Evolutionary conservation across 2,113 vertebrate species (phyloP), one percentile per base, ranked within the genome.

Genomic region (Clarias gariepinus): DNA sequence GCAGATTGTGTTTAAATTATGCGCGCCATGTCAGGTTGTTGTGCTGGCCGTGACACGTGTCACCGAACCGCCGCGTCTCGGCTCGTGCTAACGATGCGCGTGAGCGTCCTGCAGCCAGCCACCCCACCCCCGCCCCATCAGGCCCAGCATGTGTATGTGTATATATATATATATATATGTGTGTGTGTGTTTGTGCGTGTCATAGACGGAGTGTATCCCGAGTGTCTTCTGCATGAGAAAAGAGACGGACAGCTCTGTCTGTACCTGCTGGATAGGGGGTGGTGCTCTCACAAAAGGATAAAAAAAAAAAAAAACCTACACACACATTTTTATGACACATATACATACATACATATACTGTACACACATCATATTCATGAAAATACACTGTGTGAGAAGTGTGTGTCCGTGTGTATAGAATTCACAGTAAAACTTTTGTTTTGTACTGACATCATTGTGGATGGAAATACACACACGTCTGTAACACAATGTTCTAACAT

Each of bases 1-100:
- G 94, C 94, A 94, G 93, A 95, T 95, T 92, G 91, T 15, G 90
- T 94, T 91, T 95, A 95, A 95, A 95, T 95, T 94, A 95, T 95
- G 94, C 94, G 91, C 91, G 19, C 90, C 88, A 87, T 95, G 95
- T 95, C 95, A 95, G 91, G 91, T 91, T 94, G 93, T 94, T 92
- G 94, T 93, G 93, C 93, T 93, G 94, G 93, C 93, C 93, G 87
- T 95, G 95, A 95, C 95, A 95, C 94, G 94, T 95, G 95, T 95
- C 95, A 95, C 91, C 92, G 92, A 93, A 92, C 92, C 94, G 92
- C 93, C 91, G 89, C 91, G 71, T 93, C 93, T 94, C 80, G 36
- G 52, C 90, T 83, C 88, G 94, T 92, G 92, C 92, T 95, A 95
- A 95, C 94, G 93, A 95, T 81, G 30, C 57, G 78, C 23, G 78